Evolutionary conservation across 1,140 invertebrate species (phyloP).

Genomic region (Eupeodes corollae): DNA sequence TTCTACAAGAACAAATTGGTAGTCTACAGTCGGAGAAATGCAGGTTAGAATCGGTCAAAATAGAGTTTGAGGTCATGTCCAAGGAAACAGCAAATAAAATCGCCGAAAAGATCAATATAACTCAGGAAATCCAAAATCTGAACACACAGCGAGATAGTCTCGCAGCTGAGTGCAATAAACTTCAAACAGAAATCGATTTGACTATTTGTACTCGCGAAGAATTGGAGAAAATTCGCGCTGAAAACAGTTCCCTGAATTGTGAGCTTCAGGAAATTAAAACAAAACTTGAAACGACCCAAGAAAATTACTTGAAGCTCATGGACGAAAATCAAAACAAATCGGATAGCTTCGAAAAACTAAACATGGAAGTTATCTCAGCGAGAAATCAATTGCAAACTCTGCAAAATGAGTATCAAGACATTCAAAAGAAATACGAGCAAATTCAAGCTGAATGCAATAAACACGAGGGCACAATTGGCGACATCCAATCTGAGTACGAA

Average conservation of each 20-base stretch:
- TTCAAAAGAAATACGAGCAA: constrained; percentile 12
- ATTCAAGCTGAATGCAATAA: constrained; percentile 10
- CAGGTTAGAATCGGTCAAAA: background rate
- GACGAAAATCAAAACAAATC: constrained; percentile 1
- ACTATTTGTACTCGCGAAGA: too few relatives aligned
- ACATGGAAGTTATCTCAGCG: constrained; percentile 7
- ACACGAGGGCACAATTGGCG: constrained; percentile 7
- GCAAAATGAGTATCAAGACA: constrained; percentile 10
- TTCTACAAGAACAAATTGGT: background rate
- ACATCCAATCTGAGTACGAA: constrained; percentile 14
- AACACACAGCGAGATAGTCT: background rate
- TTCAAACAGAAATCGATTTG: constrained; percentile 8
- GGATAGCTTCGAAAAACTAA: constrained; percentile 11
- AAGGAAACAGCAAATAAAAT: background rate
- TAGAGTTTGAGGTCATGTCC: background rate
- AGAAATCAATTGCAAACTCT: constrained; percentile 9
- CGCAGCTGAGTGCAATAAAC: constrained; percentile 13
- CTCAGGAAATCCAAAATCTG: background rate
- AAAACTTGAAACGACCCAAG: too few relatives aligned
- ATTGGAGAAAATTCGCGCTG: too few relatives aligned
- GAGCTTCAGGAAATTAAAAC: too few relatives aligned
- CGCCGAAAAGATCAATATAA: background rate
- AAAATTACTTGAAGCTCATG: too few relatives aligned
- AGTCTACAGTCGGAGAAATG: background rate
- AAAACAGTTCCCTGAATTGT: too few relatives aligned